phyloP scores from a whole-genome alignment of 2,888 invertebrate species.

The Clanis bilineata region DNA sequence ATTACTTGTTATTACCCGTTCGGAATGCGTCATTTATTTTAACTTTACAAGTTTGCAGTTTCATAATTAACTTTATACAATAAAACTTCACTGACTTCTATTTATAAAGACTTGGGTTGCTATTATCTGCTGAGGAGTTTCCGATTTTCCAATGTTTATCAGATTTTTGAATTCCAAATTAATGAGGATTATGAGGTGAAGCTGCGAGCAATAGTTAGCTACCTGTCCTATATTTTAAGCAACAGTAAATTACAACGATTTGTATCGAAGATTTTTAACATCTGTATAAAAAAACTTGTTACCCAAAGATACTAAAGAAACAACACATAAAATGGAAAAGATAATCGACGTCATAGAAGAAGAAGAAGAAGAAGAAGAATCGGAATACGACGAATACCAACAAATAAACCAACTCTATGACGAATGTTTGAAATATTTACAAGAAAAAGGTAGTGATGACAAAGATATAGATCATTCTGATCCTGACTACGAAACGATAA shows the following conservation, averaged over 20 bases:
- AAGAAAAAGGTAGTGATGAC: slow-evolving; percentile 33
- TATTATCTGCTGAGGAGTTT: too few relatives aligned
- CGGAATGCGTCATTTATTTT: neutral
- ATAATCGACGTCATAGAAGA: neutral
- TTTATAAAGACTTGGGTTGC: too few relatives aligned
- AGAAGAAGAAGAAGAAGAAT: neutral
- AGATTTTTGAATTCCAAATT: too few relatives aligned
- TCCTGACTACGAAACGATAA: slow-evolving; percentile 51
- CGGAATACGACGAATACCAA: slow-evolving; percentile 43
- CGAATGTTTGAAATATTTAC: slow-evolving; percentile 66
- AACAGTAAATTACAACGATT: too few relatives aligned
- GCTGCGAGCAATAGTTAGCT: too few relatives aligned
- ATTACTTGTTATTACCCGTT: neutral
- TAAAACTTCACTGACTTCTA: too few relatives aligned
- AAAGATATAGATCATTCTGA: slow-evolving; percentile 30
- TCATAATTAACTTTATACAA: neutral
- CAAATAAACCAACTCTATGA: slow-evolving; percentile 66
- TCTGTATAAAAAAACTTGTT: too few relatives aligned
- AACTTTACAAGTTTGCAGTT: neutral
- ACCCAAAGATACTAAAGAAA: neutral
- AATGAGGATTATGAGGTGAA: too few relatives aligned
- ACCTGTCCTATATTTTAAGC: too few relatives aligned
- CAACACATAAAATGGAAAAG: neutral
- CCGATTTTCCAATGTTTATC: too few relatives aligned
- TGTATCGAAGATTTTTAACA: neutral